Evolutionary conservation across 2,797 vertebrate genomes (phyloP).

Genomic region (Zalophus californianus): DNA sequence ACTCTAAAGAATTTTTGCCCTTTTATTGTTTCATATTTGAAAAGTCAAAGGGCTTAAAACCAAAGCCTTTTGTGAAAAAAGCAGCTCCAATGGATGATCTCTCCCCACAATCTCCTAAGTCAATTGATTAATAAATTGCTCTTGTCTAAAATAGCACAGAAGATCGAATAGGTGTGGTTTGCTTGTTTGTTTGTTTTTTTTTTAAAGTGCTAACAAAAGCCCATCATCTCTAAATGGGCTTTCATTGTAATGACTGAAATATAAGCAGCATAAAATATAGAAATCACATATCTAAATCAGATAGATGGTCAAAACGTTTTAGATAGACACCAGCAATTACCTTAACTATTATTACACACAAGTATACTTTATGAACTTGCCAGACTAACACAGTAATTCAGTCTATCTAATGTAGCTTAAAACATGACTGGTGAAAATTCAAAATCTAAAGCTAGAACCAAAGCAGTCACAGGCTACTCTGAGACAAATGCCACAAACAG

Average conservation of each 20-base stretch:
- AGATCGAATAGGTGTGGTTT: not conserved
- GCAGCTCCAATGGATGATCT: not conserved
- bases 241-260: constrained; percentile 38
- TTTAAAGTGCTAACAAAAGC: constrained; percentile 68
- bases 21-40: constrained; percentile 13
- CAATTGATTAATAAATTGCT: constrained; percentile 39
- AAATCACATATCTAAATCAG: constrained; percentile 58
- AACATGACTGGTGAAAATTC: not conserved
- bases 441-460: constrained; percentile 54
- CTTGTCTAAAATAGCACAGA: constrained; percentile 24
- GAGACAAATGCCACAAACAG: constrained; percentile 4
- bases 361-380: constrained; percentile 34
- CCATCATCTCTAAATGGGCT: constrained; percentile 61
- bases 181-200: not conserved
- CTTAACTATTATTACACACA: constrained; percentile 7
- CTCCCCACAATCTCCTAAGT: constrained; percentile 13
- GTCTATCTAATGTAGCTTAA: constrained; percentile 60
- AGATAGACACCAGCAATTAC: constrained; percentile 52
- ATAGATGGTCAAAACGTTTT: constrained; percentile 62
- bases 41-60: constrained; percentile 55
- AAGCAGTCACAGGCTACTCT: constrained; percentile 29
- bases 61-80: constrained; percentile 50
- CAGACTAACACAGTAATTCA: constrained; percentile 47
- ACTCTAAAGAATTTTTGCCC: constrained; percentile 36
- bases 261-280: constrained; percentile 50